phyloP scores from a whole-genome alignment of 2,888 invertebrate species.

The Muscina levida region DNA sequence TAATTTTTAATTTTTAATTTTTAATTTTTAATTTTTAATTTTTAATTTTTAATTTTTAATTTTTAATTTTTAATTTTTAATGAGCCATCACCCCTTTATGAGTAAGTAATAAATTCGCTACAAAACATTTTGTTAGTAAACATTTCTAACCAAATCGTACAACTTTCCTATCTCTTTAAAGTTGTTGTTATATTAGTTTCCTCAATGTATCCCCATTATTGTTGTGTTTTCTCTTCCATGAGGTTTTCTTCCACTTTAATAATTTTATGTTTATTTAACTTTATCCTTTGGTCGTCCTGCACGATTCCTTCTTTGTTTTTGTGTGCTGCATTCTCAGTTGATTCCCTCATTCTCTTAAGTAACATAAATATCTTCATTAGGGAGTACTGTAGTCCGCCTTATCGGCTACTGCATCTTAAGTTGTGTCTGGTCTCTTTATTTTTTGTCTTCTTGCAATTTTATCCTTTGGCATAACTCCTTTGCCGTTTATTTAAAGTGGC shows the following conservation, averaged over 20 bases:
- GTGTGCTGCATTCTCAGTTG: neutral
- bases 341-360: neutral
- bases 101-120: too few species aligned
- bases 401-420: neutral
- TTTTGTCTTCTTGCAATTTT: neutral
- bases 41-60: too few species aligned
- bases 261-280: conserved; percentile 35
- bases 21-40: too few species aligned
- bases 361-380: conserved; percentile 28
- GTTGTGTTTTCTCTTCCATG: too few species aligned
- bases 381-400: neutral
- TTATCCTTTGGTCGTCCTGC: neutral
- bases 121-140: too few species aligned
- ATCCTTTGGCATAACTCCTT: neutral
- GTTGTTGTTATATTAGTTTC: too few species aligned
- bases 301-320: neutral
- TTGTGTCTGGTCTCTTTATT: neutral
- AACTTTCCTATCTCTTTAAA: too few species aligned
- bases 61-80: too few species aligned
- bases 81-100: too few species aligned
- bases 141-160: too few species aligned
- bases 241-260: conserved; percentile 5
- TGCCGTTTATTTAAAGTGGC: conserved; percentile 4
- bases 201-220: too few species aligned
- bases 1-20: too few species aligned